Evolutionary conservation across 2,113 vertebrate genomes (phyloP).

Genomic region (Albula goreensis): DNA sequence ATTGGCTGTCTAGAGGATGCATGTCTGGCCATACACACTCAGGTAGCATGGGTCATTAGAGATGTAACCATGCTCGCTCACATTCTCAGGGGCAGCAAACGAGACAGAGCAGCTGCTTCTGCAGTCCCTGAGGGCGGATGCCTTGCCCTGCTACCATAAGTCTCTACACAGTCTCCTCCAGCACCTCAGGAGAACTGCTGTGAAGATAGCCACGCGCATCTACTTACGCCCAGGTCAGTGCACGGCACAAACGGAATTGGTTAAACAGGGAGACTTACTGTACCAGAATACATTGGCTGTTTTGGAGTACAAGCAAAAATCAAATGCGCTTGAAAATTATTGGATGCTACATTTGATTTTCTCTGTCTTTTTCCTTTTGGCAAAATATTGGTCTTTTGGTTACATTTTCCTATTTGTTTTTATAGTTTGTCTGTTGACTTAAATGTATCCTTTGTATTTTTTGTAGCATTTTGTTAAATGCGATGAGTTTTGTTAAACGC

Average conservation of each 20-base stretch:
- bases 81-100: constrained; percentile 72
- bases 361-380: background rate
- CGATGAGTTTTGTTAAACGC: too few species aligned
- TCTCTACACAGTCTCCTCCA: constrained; percentile 54
- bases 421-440: background rate
- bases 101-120: constrained; percentile 69
- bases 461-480: background rate
- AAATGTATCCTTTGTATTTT: background rate
- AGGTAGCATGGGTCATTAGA: background rate
- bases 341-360: background rate
- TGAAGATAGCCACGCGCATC: constrained; percentile 70
- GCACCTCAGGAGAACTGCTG: constrained; percentile 56
- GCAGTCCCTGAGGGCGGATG: constrained; percentile 61
- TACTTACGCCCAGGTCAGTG: constrained; percentile 77
- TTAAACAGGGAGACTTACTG: background rate
- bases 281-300: background rate
- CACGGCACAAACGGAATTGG: background rate
- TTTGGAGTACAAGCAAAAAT: background rate
- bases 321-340: background rate
- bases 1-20: background rate
- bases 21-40: background rate
- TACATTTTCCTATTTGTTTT: background rate
- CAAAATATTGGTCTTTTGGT: background rate
- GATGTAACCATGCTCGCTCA: background rate
- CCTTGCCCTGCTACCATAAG: constrained; percentile 67